Evolutionary conservation across 2,888 invertebrate species (phyloP).

Genomic region (Eulithis testata): DNA sequence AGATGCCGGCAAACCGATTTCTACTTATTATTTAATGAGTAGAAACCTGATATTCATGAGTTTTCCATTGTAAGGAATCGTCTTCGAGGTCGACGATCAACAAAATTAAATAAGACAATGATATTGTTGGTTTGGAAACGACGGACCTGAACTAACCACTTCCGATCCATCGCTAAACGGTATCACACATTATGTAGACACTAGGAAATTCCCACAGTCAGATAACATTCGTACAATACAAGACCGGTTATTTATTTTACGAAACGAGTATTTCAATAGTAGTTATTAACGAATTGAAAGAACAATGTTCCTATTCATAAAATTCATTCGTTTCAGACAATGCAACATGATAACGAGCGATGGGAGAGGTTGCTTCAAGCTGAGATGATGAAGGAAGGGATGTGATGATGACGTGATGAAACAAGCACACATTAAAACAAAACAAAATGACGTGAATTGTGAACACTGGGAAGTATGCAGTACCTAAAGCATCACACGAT

Average conservation of each 20-base stretch:
- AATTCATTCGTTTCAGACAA: slow-evolving; percentile 18
- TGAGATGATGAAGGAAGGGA: slow-evolving; percentile 7
- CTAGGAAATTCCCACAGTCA: slow-evolving; percentile 26
- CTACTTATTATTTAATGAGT: slow-evolving; percentile 10
- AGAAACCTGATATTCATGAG: slow-evolving; percentile 2
- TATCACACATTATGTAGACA: slow-evolving; percentile 19
- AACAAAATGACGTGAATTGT: slow-evolving; percentile 24
- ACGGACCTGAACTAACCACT: slow-evolving; percentile 27
- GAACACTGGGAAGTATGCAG: slow-evolving; percentile 21
- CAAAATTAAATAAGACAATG: slow-evolving; percentile 38
- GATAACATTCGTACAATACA: slow-evolving; percentile 13
- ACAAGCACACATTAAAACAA: slow-evolving; percentile 19
- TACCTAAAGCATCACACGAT: slow-evolving; percentile 39
- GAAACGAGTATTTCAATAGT: slow-evolving; percentile 14
- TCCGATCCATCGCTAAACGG: slow-evolving; percentile 35
- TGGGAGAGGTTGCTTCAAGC: slow-evolving; percentile 5
- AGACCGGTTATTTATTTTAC: slow-evolving; percentile 16
- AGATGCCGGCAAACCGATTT: not conserved
- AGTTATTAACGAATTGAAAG: slow-evolving; percentile 12
- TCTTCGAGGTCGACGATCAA: slow-evolving; percentile 36
- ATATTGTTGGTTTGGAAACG: slow-evolving; percentile 31
- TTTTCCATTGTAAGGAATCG: slow-evolving; percentile 23
- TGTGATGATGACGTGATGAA: slow-evolving; percentile 25
- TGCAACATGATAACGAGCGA: slow-evolving; percentile 15
- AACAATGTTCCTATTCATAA: slow-evolving; percentile 15